Conservation (phyloP, 2,888 invertebrate species). For the Archaeoteleia sp. region DNA sequence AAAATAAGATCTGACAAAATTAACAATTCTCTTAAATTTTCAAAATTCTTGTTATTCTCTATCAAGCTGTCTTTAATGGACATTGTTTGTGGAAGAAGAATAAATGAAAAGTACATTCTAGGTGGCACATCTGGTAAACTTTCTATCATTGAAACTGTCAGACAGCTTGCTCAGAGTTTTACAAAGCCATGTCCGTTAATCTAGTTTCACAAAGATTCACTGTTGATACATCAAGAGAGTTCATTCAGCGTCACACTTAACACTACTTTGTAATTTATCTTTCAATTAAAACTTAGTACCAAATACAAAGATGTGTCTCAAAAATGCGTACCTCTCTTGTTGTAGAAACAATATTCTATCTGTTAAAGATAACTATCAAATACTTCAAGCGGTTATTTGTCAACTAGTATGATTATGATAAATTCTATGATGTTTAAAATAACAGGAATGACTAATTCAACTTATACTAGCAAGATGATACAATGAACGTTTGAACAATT, state of each 20-base stretch:
- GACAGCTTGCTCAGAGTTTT: constrained; percentile 70
- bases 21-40: constrained; percentile 32
- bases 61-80: constrained; percentile 70
- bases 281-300: too few species aligned
- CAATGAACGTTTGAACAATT: too few species aligned
- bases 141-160: constrained; percentile 1
- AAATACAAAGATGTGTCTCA: too few species aligned
- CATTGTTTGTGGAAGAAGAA: too few species aligned
- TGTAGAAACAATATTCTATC: constrained; percentile 4
- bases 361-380: constrained; percentile 36
- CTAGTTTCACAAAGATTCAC: constrained; percentile 22
- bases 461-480: too few species aligned
- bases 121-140: constrained; percentile 5
- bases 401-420: constrained; percentile 11
- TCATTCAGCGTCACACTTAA: too few species aligned
- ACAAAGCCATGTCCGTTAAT: constrained; percentile 59
- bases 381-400: constrained; percentile 38
- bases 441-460: too few species aligned
- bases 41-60: constrained; percentile 59
- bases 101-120: too few species aligned
- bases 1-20: too few species aligned
- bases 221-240: constrained; percentile 14
- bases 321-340: constrained; percentile 6
- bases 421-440: too few species aligned
- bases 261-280: too few species aligned